Evolutionary conservation across 2,113 vertebrate species (phyloP).

Genomic region (Atrichornis clamosus): DNA sequence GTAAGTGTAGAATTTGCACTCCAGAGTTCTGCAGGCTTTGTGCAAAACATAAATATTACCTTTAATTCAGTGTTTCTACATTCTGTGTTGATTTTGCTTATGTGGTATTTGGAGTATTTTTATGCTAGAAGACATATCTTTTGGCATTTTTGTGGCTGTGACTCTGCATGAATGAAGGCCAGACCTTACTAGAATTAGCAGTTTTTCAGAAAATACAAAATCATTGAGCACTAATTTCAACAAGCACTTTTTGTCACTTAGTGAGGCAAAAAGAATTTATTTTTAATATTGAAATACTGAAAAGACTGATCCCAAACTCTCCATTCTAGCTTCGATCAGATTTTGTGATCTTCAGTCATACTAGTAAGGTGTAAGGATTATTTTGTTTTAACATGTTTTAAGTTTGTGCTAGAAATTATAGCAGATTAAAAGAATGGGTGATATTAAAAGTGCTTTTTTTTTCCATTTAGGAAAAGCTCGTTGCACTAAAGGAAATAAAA

Average conservation of each 20-base stretch:
- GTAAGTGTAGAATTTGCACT: neutral
- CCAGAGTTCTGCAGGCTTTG: neutral
- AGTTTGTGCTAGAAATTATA: neutral
- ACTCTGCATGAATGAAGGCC: neutral
- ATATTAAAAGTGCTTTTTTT: neutral
- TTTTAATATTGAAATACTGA: neutral
- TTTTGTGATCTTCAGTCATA: neutral
- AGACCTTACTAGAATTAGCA: neutral
- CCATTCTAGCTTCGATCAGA: neutral
- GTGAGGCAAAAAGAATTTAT: neutral
- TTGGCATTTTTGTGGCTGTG: neutral
- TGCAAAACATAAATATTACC: neutral
- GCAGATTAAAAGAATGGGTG: neutral
- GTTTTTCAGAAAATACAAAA: neutral
- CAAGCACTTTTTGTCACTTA: neutral
- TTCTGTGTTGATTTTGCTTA: neutral
- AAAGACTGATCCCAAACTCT: neutral
- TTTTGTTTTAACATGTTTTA: neutral
- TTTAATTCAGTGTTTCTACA: neutral
- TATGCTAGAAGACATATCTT: neutral
- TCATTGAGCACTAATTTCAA: neutral
- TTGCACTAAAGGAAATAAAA: conserved; percentile 65
- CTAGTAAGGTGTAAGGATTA: neutral
- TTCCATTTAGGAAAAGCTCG: conserved; percentile 66
- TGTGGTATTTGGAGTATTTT: neutral